phyloP scores from a whole-genome alignment of 2,888 invertebrate species.

The Leucophora obtusa region DNA sequence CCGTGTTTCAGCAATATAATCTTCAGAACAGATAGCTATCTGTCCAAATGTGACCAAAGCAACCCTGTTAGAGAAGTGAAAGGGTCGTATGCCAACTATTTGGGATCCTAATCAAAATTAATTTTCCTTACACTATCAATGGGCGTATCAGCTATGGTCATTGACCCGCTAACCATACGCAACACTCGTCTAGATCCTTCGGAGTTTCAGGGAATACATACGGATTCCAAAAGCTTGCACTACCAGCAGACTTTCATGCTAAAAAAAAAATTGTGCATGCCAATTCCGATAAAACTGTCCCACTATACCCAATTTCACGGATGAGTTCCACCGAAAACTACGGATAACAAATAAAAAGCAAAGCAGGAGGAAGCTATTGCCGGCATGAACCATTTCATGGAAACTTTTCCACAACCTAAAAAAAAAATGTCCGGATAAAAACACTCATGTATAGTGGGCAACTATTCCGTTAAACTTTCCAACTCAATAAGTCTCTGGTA shows the following conservation, averaged over 20 bases:
- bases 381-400: slow-evolving; percentile 99
- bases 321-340: no score
- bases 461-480: no score
- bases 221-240: slow-evolving; percentile 95
- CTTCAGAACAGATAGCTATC: slow-evolving; percentile 95
- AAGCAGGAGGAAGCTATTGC: slow-evolving; percentile 98
- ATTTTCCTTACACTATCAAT: slow-evolving; percentile 94
- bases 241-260: no score
- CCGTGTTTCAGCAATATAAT: slow-evolving; percentile 98
- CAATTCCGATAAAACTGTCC: no score
- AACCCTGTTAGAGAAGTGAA: slow-evolving; percentile 97
- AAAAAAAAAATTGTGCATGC: no score
- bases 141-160: slow-evolving; percentile 99
- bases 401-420: no score
- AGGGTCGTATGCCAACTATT: slow-evolving; percentile 97
- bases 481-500: no score
- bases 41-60: slow-evolving; percentile 98
- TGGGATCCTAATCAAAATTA: slow-evolving; percentile 94
- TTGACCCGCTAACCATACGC: slow-evolving; percentile 94
- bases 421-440: no score
- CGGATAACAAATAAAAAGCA: no score
- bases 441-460: no score
- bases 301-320: no score
- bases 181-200: slow-evolving; percentile 96
- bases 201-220: slow-evolving; percentile 88